phyloP scores from a whole-genome alignment of 2,113 vertebrate genomes.

The Microcebus tavaratra region DNA sequence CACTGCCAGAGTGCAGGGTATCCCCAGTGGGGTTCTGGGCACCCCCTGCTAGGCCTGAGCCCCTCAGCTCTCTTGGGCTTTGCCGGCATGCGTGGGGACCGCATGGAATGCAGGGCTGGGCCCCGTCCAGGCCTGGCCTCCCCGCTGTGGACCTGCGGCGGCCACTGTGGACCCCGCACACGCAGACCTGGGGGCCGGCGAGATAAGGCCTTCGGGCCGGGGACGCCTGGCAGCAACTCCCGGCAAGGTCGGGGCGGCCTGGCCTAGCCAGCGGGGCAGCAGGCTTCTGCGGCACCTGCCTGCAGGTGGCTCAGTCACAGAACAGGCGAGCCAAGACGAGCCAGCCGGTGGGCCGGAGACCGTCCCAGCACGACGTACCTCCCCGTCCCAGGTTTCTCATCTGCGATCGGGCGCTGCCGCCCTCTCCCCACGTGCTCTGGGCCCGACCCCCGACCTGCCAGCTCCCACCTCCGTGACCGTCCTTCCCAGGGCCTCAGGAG shows the following conservation, averaged over 20 bases:
- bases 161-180: too few species aligned
- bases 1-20: not conserved
- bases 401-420: not conserved
- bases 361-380: too few species aligned
- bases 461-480: too few species aligned
- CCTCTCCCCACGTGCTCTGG: too few species aligned
- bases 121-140: not conserved
- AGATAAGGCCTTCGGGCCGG: not conserved
- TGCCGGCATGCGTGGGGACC: not conserved
- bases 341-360: not conserved
- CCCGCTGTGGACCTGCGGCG: too few species aligned
- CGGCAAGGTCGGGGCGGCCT: not conserved
- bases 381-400: not conserved
- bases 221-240: not conserved
- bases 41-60: not conserved
- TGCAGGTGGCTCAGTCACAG: not conserved
- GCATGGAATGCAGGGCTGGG: fast-evolving
- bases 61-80: not conserved
- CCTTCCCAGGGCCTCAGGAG: not conserved
- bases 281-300: not conserved
- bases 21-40: not conserved
- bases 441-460: not conserved
- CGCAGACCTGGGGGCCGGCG: fast-evolving
- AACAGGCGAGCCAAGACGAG: not conserved
- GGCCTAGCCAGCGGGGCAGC: not conserved